phyloP scores from a whole-genome alignment of 2,113 vertebrate species.

The Struthio camelus region DNA sequence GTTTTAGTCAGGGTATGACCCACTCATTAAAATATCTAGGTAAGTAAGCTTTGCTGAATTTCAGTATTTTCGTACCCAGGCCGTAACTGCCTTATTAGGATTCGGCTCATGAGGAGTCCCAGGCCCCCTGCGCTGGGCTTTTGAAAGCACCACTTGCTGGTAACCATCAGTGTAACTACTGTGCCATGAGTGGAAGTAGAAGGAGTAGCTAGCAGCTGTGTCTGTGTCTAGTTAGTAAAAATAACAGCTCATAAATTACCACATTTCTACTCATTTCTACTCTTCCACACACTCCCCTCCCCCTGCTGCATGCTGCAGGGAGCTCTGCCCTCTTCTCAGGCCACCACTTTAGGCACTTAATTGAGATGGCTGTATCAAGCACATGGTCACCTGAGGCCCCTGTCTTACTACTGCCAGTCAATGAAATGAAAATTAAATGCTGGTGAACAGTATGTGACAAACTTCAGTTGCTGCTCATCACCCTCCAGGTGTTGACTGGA shows the following conservation, averaged over 20 bases:
- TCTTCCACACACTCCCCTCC: neutral
- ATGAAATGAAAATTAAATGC: neutral
- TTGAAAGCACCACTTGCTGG: neutral
- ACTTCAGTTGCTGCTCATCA: neutral
- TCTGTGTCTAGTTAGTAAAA: fast-evolving
- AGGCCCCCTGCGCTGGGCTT: neutral
- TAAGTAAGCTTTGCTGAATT: neutral
- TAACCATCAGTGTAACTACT: neutral
- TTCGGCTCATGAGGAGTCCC: neutral
- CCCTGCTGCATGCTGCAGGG: neutral
- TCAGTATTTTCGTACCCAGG: neutral
- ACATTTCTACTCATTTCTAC: neutral
- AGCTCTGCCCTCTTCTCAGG: neutral
- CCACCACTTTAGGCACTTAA: neutral
- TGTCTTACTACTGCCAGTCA: neutral
- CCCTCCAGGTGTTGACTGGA: neutral
- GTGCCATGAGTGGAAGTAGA: neutral
- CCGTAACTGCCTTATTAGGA: neutral
- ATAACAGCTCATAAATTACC: neutral
- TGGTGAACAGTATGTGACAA: neutral
- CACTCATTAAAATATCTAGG: neutral
- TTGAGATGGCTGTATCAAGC: neutral
- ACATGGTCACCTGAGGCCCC: neutral
- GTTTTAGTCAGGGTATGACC: too few species aligned
- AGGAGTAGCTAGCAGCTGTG: neutral